Evolutionary conservation across 1,140 invertebrate species (phyloP).

Genomic region (Cylas formicarius): DNA sequence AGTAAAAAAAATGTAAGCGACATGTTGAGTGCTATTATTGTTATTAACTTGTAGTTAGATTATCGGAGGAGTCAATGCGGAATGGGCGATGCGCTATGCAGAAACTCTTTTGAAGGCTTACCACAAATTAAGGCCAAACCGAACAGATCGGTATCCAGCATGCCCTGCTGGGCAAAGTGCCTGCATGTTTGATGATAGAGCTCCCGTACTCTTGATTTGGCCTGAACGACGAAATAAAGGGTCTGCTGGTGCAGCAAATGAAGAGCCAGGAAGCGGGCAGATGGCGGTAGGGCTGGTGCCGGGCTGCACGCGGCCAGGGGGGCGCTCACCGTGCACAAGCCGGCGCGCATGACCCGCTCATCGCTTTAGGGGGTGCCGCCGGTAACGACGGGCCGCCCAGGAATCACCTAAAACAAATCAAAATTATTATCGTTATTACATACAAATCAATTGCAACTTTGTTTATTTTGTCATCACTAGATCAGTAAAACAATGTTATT

Average conservation of each 20-base stretch:
- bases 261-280: constrained; percentile 54
- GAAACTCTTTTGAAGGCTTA: no score
- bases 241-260: constrained; percentile 47
- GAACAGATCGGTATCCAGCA: constrained; percentile 77
- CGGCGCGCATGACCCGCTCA: constrained; percentile 43
- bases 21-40: no score
- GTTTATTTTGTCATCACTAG: no score
- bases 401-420: constrained; percentile 23
- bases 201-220: constrained; percentile 75
- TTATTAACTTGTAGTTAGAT: no score
- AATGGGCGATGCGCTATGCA: no score
- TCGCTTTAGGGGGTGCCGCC: constrained; percentile 35
- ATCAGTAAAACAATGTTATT: no score
- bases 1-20: no score
- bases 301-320: constrained; percentile 43
- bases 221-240: constrained; percentile 62
- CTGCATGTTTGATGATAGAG: constrained; percentile 73
- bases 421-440: not conserved
- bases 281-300: constrained; percentile 46
- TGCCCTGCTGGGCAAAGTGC: constrained; percentile 67
- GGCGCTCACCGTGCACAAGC: constrained; percentile 44
- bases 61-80: no score
- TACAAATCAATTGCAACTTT: not conserved
- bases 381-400: constrained; percentile 19
- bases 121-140: constrained; percentile 74